phyloP scores from a whole-genome alignment of 2,113 vertebrate species.

The Dasyornis broadbenti region DNA sequence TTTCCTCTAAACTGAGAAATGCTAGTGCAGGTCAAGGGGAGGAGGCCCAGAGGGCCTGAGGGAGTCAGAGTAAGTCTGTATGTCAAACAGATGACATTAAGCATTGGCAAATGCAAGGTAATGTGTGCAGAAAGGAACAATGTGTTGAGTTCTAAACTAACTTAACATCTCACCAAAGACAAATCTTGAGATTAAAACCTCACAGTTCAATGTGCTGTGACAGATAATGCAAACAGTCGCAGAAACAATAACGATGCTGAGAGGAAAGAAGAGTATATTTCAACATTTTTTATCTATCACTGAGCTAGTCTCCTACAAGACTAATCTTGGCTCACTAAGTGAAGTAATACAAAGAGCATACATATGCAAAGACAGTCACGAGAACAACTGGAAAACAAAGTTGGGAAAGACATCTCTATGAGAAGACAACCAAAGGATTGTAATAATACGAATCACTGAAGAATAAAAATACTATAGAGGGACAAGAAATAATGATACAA shows the following conservation, averaged over 20 bases:
- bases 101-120: not conserved
- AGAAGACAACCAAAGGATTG: not conserved
- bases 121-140: not conserved
- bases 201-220: not conserved
- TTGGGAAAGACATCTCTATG: not conserved
- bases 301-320: not conserved
- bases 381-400: not conserved
- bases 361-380: not conserved
- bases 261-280: not conserved
- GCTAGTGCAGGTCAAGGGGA: not conserved
- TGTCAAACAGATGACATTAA: not conserved
- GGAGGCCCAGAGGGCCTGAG: not conserved
- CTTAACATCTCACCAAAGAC: not conserved
- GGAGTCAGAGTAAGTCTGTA: not conserved
- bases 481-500: not conserved
- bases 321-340: not conserved
- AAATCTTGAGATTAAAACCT: not conserved
- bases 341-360: not conserved
- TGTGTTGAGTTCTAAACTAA: not conserved
- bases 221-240: not conserved
- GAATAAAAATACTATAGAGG: not conserved
- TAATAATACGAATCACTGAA: not conserved
- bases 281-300: not conserved
- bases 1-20: not conserved
- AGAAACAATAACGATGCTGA: not conserved